These are phyloP conservation scores for Troilus luridus DNA, from an alignment of 2,888 invertebrate species.

Conservation along the genomic window DNA sequence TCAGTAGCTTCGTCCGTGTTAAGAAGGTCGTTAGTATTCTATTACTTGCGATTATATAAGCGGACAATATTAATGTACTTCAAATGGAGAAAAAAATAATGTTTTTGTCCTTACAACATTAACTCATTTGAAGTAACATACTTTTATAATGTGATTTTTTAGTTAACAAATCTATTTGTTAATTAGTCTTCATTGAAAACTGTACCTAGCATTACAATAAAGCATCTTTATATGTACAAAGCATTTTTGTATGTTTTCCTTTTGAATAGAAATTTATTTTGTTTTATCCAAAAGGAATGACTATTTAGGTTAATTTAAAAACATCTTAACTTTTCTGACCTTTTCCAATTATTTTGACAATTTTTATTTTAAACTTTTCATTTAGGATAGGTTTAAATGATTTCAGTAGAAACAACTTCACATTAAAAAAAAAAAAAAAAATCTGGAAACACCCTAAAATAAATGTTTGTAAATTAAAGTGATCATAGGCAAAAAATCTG, in stretches of 20 bases:
- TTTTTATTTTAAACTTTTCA: not conserved
- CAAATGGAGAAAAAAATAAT: not conserved
- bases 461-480: no score
- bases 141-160: not conserved
- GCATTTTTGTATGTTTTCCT: no score
- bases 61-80: conserved; percentile 21
- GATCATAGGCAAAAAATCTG: not conserved
- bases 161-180: no score
- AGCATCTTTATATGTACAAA: no score
- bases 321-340: no score
- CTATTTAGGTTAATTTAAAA: no score
- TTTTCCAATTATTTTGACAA: no score
- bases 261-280: no score
- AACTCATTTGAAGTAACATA: not conserved
- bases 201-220: no score
- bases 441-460: no score
- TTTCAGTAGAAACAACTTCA: not conserved
- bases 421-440: not conserved
- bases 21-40: conserved; percentile 25
- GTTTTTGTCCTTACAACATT: not conserved
- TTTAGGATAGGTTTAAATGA: not conserved
- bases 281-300: no score
- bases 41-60: conserved; percentile 29
- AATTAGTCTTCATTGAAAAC: no score
- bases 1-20: conserved; percentile 18